These are phyloP conservation scores for Argentina silus DNA, from an alignment of 2,797 vertebrate genomes.

Conservation along the genomic window DNA sequence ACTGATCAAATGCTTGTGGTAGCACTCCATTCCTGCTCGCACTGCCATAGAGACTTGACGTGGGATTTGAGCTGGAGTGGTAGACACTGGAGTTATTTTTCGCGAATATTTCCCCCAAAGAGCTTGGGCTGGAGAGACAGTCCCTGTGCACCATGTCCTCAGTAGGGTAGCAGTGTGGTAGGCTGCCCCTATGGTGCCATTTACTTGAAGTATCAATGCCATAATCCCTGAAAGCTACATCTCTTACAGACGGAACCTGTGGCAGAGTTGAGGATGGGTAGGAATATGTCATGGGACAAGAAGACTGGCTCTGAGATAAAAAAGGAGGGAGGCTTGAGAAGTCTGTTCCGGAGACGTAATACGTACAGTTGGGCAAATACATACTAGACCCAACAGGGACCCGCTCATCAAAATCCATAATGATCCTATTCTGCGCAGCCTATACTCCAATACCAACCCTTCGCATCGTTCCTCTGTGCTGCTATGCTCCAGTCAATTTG, in stretches of 20 bases:
- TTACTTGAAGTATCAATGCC: constrained; percentile 94
- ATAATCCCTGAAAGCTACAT: constrained; percentile 99
- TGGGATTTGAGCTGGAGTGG: constrained; percentile 84
- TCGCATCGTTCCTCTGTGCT: constrained; percentile 87
- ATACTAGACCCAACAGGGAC: constrained; percentile 96
- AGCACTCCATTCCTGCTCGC: constrained; percentile 96
- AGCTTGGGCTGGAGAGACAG: constrained; percentile 85
- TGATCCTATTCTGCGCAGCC: constrained; percentile 46
- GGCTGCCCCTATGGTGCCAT: constrained; percentile 94
- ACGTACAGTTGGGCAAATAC: constrained; percentile 99
- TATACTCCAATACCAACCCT: constrained; percentile 84
- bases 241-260: constrained; percentile 97
- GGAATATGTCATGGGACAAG: constrained; percentile 96
- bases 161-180: constrained; percentile 92
- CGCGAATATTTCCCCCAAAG: constrained; percentile 91
- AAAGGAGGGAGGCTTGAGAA: constrained; percentile 98
- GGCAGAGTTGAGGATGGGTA: constrained; percentile 94
- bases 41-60: constrained; percentile 89
- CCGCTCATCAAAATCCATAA: constrained; percentile 99
- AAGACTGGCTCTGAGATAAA: constrained; percentile 96
- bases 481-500: constrained; percentile 88
- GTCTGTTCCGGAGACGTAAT: constrained; percentile 98
- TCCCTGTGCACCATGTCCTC: constrained; percentile 97
- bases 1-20: constrained; percentile 97
- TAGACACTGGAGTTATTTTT: constrained; percentile 83